These are phyloP conservation scores for Bursaphelenchus mucronatus DNA, from an alignment of 1,140 invertebrate genomes.

Conservation along the genomic window DNA sequence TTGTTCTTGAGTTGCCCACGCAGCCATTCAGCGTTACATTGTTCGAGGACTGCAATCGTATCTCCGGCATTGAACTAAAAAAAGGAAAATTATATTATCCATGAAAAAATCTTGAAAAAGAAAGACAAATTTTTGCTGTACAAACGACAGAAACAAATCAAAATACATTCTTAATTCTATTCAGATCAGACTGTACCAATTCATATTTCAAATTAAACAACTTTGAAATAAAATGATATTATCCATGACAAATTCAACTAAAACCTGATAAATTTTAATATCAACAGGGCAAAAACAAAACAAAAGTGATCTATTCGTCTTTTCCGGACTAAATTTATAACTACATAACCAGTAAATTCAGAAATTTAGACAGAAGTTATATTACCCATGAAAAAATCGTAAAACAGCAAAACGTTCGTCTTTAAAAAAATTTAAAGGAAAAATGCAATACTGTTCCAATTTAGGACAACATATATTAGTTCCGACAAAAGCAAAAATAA, in stretches of 20 bases:
- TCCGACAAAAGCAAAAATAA: background rate
- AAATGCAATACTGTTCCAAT: constrained; percentile 8
- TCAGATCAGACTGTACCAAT: background rate
- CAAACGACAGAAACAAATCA: background rate
- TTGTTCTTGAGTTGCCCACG: constrained; percentile 26
- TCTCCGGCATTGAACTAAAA: constrained; percentile 48
- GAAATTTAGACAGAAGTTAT: no score
- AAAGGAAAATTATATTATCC: background rate
- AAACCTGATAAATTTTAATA: no score
- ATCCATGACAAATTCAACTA: no score
- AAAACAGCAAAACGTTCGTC: no score
- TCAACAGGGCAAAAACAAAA: background rate
- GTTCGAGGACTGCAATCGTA: constrained; percentile 31
- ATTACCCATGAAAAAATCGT: no score
- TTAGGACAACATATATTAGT: no score
- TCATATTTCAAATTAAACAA: background rate
- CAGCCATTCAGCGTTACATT: constrained; percentile 39
- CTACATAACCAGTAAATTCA: no score
- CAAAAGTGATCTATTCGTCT: no score
- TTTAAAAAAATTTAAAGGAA: constrained; percentile 7
- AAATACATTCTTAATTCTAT: background rate
- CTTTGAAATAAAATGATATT: no score
- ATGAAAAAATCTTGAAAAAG: background rate
- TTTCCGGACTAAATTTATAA: no score
- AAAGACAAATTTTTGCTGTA: background rate